Conservation (phyloP, 2,113 vertebrate genomes). For the Takifugu flavidus region DNA sequence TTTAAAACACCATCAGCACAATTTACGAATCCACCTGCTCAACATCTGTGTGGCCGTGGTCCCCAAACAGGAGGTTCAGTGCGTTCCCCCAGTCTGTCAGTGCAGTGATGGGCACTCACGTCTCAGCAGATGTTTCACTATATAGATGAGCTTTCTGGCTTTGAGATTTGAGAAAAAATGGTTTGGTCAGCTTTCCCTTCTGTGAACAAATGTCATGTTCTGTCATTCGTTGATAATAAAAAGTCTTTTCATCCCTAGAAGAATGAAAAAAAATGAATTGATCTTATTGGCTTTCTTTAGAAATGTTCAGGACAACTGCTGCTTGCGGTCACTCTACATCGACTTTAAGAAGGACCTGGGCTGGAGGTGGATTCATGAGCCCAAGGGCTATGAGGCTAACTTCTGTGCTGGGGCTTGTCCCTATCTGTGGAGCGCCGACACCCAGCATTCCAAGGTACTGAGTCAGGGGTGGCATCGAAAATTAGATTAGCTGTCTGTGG, state of each 20-base stretch:
- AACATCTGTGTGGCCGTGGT: too few species aligned
- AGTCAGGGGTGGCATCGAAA: background rate
- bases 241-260: background rate
- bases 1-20: too few species aligned
- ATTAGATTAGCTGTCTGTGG: background rate
- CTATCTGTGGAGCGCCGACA: slow-evolving; percentile 80
- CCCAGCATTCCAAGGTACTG: slow-evolving; percentile 75
- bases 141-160: too few species aligned
- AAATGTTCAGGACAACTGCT: slow-evolving; percentile 80
- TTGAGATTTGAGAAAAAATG: too few species aligned
- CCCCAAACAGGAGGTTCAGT: too few species aligned
- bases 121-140: too few species aligned
- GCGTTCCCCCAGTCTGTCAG: too few species aligned
- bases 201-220: too few species aligned
- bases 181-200: too few species aligned
- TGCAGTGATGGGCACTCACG: too few species aligned
- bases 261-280: too few species aligned
- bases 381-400: slow-evolving; percentile 78
- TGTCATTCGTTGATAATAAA: background rate
- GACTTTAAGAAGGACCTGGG: slow-evolving; percentile 79
- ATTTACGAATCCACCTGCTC: too few species aligned
- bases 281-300: slow-evolving; percentile 29
- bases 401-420: slow-evolving; percentile 80
- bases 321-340: slow-evolving; percentile 77
- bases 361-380: slow-evolving; percentile 80